Base-by-base conservation (phyloP, 2,113 vertebrate species). In the Larimichthys crocea region DNA sequence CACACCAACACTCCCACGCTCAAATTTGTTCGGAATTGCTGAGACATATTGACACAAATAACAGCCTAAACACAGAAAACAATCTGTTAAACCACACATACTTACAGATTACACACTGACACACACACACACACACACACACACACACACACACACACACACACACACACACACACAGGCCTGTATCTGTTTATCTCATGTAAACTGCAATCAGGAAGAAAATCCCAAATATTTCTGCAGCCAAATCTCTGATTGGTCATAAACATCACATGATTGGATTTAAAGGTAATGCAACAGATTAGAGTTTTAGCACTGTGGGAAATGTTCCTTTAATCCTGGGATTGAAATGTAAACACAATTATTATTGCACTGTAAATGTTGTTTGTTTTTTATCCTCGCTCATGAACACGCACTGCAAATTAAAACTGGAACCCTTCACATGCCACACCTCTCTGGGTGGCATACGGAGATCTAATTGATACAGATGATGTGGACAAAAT, bases 11-110 rank as follows among this genome's bases (percentile, higher is more conserved):
- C 79, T 62, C 82, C 80, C 80, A 88, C 82, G 22, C 80, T 83
- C 79, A 69, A 29, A 81, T 77, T 84, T 81, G 80, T 74, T 74
- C 62, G 0, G 16, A 82, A 73, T 66, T 64, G 71, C 80, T 63
- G 62, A 75, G 60, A 80, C 87, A 89, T 82, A 83, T 76, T 81
- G 83, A 90, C 85, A 89, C 76, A 86, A 82, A 85, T 74, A 89
- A 79, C 79, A 81, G 75, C 46, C 74, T 79, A 70, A 80, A 87
- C 82, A 66, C 68, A 77, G 49, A 86, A 84, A 86, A 86, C 77
- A 83, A 50, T 76, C 77, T 82, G 80, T 40, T 80, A 52, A 79
- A 42, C 57, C 59, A 53, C 26, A 50, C 35, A 68, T 12, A 17
- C 15, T 8, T n/a, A 29, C 20, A 42, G 15, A 73, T 10, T n/a